Percentiles rank a stretch among this genome's conserved stretches.
phyloP scores from a whole-genome alignment of 2,888 invertebrate genomes.

The Sarcophaga rosellei region DNA sequence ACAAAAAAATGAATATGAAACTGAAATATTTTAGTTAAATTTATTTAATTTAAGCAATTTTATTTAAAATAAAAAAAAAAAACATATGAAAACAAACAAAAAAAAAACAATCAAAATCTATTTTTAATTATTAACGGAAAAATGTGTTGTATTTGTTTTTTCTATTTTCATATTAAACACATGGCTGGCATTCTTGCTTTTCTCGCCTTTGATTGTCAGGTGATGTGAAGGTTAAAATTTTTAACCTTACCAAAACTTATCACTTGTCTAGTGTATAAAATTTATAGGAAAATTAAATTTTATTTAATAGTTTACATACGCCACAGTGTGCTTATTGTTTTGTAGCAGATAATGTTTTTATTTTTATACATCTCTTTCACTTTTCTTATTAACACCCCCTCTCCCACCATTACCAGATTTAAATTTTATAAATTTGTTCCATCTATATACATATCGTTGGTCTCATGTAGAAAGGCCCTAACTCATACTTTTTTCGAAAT shows the following conservation, averaged over 20 bases:
- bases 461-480: no score
- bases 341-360: background rate
- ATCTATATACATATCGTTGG: no score
- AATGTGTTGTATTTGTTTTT: background rate
- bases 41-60: conserved; percentile 59
- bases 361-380: conserved; percentile 36
- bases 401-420: no score
- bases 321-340: background rate
- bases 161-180: background rate
- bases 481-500: no score
- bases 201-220: background rate
- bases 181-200: background rate
- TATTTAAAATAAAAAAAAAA: conserved; percentile 44
- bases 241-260: background rate
- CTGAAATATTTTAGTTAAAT: conserved; percentile 49
- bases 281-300: conserved; percentile 1
- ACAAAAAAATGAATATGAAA: background rate
- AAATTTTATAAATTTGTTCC: no score
- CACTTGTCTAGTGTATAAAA: background rate
- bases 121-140: background rate
- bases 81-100: background rate
- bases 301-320: conserved; percentile 5
- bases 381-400: no score
- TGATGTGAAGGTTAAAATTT: background rate
- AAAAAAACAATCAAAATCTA: background rate